Conservation (phyloP, 2,113 vertebrate genomes). For the Fukomys damarensis region DNA sequence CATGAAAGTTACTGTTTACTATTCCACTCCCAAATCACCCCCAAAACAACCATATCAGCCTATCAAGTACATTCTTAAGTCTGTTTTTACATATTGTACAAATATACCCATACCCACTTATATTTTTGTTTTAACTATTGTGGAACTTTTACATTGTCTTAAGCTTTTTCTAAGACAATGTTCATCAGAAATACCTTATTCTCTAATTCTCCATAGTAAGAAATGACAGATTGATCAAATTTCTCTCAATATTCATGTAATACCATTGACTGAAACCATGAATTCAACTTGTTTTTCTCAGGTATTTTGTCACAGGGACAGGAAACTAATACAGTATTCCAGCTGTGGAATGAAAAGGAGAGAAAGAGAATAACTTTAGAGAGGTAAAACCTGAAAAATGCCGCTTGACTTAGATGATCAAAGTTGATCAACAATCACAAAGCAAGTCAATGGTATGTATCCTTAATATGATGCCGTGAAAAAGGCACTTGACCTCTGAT, state of each 20-base stretch:
- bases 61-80: not conserved
- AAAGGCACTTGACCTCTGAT: not conserved
- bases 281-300: not conserved
- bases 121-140: not conserved
- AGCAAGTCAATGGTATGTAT: no score
- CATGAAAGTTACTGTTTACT: not conserved
- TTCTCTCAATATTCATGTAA: not conserved
- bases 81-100: not conserved
- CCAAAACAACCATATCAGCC: not conserved
- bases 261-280: not conserved
- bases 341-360: no score
- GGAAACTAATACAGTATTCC: no score
- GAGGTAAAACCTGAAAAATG: not conserved
- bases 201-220: not conserved
- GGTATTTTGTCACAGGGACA: no score
- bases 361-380: not conserved
- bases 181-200: not conserved
- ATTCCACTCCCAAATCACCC: not conserved
- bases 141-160: not conserved
- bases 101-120: not conserved
- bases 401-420: not conserved
- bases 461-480: not conserved
- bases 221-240: not conserved
- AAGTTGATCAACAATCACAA: no score
- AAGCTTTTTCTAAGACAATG: not conserved